Percentiles rank a stretch among this genome's conserved stretches.
Conservation (phyloP, 2,888 invertebrate genomes). For the Pachydiplax longipennis region DNA sequence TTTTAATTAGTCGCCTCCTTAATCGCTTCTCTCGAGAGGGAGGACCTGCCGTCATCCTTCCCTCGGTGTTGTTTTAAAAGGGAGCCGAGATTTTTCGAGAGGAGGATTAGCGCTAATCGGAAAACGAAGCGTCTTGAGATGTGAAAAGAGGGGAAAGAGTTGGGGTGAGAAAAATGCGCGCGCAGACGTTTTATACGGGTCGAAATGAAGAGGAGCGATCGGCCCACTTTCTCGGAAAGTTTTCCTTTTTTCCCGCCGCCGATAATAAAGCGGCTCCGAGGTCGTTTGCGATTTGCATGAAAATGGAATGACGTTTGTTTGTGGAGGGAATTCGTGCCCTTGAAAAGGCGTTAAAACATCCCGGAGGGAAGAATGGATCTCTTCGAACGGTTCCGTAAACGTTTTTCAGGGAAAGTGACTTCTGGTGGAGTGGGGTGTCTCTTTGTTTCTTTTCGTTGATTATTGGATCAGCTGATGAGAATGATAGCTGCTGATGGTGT, state of each 20-base stretch:
- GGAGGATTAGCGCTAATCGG: background rate
- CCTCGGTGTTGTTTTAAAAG: constrained; percentile 28
- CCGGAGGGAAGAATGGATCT: background rate
- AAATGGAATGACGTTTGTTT: constrained; percentile 7
- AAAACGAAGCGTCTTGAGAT: background rate
- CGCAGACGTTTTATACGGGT: background rate
- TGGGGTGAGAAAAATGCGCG: background rate
- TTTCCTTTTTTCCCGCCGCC: constrained; percentile 1
- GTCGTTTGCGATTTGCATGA: constrained; percentile 29
- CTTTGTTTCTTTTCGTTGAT: too few species aligned
- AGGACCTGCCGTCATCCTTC: background rate
- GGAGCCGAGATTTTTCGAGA: background rate
- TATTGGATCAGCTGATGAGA: too few species aligned
- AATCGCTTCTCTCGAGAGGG: background rate
- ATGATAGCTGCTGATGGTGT: too few species aligned
- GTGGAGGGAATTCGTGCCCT: background rate
- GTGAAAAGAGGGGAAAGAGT: background rate
- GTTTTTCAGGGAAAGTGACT: background rate
- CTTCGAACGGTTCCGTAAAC: background rate
- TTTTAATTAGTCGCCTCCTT: constrained; percentile 21
- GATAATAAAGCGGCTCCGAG: constrained; percentile 22
- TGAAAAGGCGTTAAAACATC: background rate
- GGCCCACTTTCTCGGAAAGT: constrained; percentile 27
- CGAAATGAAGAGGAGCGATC: background rate
- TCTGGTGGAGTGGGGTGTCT: background rate